Evolutionary conservation across 1,140 invertebrate genomes (phyloP).

Genomic region (Scaptomyza hsui): DNA sequence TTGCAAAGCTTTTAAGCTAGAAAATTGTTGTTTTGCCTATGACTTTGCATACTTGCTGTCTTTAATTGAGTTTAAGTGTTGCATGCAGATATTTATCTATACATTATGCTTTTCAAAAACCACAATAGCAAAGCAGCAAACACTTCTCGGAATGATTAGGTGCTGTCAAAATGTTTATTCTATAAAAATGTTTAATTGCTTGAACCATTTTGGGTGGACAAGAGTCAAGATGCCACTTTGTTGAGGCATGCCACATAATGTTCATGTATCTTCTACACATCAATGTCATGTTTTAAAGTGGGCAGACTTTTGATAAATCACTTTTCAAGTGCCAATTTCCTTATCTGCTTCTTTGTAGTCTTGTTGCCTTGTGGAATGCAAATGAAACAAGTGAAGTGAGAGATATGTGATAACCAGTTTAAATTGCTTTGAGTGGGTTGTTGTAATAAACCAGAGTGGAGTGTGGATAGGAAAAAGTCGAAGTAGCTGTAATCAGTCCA

Average conservation of each 20-base stretch:
- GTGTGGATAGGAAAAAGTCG: background rate
- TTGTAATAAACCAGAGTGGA: background rate
- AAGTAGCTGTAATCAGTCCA: too few relatives aligned
- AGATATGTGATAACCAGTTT: conserved; percentile 4
- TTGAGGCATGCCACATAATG: conserved; percentile 7
- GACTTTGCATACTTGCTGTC: conserved; percentile 55
- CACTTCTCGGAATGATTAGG: conserved; percentile 64
- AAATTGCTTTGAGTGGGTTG: background rate
- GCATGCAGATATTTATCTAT: conserved; percentile 14
- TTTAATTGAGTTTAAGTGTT: conserved; percentile 69
- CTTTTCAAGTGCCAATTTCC: conserved; percentile 60
- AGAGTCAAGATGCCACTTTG: background rate
- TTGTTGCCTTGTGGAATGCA: conserved; percentile 13
- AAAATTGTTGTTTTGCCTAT: conserved; percentile 27
- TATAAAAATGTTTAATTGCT: conserved; percentile 36
- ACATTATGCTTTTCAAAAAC: conserved; percentile 58
- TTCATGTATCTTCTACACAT: conserved; percentile 37
- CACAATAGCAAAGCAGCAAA: conserved; percentile 23
- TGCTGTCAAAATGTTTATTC: conserved; percentile 22
- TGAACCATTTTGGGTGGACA: conserved; percentile 4
- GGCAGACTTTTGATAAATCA: conserved; percentile 60
- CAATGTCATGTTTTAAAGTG: conserved; percentile 26
- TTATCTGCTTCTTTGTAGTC: background rate
- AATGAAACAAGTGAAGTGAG: background rate
- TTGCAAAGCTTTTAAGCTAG: background rate